Evolutionary conservation across 2,113 vertebrate genomes (phyloP).

Genomic region (Corythaeola cristata): DNA sequence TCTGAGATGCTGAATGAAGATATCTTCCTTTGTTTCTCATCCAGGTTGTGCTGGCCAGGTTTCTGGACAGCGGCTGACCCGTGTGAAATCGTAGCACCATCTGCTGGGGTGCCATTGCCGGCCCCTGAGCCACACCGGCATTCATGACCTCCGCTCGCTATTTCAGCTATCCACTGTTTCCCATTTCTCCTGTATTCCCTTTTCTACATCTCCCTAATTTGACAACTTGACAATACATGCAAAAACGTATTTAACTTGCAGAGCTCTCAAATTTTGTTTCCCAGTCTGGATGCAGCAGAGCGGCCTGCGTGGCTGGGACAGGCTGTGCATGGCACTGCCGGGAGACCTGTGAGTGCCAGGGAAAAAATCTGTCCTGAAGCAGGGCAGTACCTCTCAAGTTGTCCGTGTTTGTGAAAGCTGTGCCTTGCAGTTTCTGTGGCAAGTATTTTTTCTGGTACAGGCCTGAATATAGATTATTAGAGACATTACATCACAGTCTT

Average conservation of each 20-base stretch:
- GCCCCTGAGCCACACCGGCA: neutral
- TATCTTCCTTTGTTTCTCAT: neutral
- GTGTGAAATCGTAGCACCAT: neutral
- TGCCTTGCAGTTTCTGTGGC: neutral
- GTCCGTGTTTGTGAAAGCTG: accelerated
- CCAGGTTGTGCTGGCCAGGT: neutral
- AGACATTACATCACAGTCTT: neutral
- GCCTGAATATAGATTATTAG: neutral
- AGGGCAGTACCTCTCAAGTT: neutral
- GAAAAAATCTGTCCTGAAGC: neutral
- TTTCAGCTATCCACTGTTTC: neutral
- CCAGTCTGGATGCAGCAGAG: neutral
- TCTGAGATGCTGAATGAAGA: neutral
- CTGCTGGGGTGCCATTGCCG: neutral
- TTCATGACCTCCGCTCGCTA: accelerated
- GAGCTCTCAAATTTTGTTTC: neutral
- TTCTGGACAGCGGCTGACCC: neutral
- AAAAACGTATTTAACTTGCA: accelerated
- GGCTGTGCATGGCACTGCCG: accelerated
- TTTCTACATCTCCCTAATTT: neutral
- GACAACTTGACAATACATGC: neutral
- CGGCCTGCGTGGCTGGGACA: neutral
- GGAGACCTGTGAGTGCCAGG: neutral
- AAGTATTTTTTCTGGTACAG: neutral
- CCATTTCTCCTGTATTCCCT: neutral